Evolutionary conservation across 2,113 vertebrate species (phyloP).

Genomic region (Actinemys pallida): DNA sequence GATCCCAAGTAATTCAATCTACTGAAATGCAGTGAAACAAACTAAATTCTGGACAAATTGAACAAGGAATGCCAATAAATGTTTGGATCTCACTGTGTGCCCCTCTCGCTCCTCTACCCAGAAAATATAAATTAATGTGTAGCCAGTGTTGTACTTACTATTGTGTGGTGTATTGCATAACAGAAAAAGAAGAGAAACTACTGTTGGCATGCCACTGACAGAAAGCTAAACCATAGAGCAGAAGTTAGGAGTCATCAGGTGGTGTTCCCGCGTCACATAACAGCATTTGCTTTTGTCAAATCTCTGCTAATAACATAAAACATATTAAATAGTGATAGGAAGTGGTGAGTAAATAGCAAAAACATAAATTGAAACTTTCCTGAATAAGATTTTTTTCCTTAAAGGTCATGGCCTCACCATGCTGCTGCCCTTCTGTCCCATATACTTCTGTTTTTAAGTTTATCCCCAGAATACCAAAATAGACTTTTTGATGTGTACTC

Average conservation of each 20-base stretch:
- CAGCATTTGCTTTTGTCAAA: background rate
- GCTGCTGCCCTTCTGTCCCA: background rate
- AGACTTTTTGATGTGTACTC: background rate
- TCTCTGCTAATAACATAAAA: background rate
- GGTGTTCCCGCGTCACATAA: background rate
- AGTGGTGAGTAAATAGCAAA: background rate
- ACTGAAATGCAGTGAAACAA: background rate
- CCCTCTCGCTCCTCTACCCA: background rate
- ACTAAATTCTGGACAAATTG: background rate
- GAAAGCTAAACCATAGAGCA: background rate
- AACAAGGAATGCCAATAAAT: background rate
- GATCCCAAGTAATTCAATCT: background rate
- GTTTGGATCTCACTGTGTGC: background rate
- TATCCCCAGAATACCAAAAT: no score
- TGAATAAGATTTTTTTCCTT: background rate
- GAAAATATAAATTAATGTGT: background rate
- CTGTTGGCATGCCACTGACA: background rate
- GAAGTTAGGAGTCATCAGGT: background rate
- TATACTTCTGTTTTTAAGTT: background rate
- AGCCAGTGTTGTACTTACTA: rapidly evolving
- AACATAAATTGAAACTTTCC: background rate
- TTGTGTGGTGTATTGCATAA: background rate
- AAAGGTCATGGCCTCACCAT: background rate
- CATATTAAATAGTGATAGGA: background rate
- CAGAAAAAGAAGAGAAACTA: background rate